Evolutionary conservation across 2,113 vertebrate genomes (phyloP).

Genomic region (cat (Felis catus)): DNA sequence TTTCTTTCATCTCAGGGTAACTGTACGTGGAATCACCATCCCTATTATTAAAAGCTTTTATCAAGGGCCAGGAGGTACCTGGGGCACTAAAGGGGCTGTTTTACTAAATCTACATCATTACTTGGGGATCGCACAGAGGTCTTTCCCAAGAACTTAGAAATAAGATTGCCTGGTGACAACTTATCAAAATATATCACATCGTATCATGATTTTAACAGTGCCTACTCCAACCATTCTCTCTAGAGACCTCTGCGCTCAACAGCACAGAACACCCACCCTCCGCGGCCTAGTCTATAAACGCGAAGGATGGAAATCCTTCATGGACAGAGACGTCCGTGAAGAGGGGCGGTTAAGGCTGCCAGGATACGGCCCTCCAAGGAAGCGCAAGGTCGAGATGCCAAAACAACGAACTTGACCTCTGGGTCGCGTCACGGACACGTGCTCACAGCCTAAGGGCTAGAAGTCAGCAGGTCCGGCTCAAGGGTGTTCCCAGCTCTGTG

Average conservation of each 20-base stretch:
- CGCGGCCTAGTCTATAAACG: not conserved
- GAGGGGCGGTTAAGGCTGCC: not conserved
- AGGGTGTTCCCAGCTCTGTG: not conserved
- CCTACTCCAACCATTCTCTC: not conserved
- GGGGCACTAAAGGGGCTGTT: not conserved
- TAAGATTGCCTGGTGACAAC: not conserved
- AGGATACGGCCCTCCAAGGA: not conserved
- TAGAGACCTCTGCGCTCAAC: not conserved
- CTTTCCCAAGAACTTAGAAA: slow-evolving; percentile 29
- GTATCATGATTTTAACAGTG: not conserved
- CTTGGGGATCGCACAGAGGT: not conserved
- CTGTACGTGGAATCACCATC: not conserved
- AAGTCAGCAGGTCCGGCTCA: no score
- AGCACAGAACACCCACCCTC: not conserved
- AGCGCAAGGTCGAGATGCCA: not conserved
- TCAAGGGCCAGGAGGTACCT: not conserved
- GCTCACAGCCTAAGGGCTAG: not conserved
- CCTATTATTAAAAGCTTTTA: slow-evolving; percentile 48
- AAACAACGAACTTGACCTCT: not conserved
- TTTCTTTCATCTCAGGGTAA: slow-evolving; percentile 55
- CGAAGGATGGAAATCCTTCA: not conserved
- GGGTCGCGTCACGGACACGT: not conserved
- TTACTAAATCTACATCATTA: slow-evolving; percentile 16
- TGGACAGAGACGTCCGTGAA: no score
- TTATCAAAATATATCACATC: not conserved